A percentile compares a stretch with the other conserved stretches of the same genome.
phyloP scores from a whole-genome alignment of 2,797 vertebrate genomes.

The Amazona ochrocephala region DNA sequence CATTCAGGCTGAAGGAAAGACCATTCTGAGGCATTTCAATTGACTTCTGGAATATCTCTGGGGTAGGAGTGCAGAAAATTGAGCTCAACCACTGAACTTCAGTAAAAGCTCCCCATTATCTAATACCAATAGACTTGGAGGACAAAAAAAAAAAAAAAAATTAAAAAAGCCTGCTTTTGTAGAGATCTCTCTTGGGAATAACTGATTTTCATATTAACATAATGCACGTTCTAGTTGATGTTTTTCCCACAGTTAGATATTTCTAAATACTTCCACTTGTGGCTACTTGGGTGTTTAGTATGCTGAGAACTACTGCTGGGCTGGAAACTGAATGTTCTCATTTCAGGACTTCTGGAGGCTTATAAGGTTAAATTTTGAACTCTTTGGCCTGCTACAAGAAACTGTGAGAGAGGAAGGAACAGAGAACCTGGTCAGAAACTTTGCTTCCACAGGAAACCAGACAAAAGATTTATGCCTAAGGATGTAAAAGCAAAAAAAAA shows the following conservation, averaged over 20 bases:
- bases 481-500: neutral
- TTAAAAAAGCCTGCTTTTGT: neutral
- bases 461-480: neutral
- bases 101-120: neutral
- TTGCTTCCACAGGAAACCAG: slow-evolving; percentile 32
- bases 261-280: slow-evolving; percentile 19
- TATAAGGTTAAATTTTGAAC: slow-evolving; percentile 10
- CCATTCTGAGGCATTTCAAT: neutral
- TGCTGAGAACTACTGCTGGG: neutral
- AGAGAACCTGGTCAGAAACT: neutral
- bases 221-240: neutral
- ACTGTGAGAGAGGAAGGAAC: slow-evolving; percentile 39
- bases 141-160: neutral
- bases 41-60: neutral
- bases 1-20: neutral
- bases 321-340: neutral
- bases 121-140: neutral
- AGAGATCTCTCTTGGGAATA: neutral
- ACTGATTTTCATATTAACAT: neutral
- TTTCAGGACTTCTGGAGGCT: neutral
- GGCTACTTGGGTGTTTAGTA: neutral
- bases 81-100: neutral
- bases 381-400: neutral
- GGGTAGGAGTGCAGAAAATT: neutral
- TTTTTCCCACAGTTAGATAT: slow-evolving; percentile 8